Conservation (phyloP, 2,797 vertebrate species). For the Mallotus villosus region DNA sequence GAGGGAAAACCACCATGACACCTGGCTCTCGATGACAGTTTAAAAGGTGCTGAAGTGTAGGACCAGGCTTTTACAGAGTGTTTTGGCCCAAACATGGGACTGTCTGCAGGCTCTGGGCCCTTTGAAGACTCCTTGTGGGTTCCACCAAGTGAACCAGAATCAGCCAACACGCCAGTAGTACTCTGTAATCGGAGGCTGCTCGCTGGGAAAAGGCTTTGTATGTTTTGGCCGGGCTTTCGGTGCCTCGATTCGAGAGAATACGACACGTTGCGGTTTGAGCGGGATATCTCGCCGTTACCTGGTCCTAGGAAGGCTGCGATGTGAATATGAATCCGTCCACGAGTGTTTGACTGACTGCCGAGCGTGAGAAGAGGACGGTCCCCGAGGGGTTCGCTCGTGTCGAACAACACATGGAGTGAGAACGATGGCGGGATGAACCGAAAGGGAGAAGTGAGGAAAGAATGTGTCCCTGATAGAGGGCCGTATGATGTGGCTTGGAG, state of each 20-base stretch:
- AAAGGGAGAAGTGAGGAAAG: neutral
- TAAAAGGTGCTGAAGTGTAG: conserved; percentile 6
- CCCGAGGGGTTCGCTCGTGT: conserved; percentile 18
- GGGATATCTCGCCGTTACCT: conserved; percentile 8
- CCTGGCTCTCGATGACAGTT: conserved; percentile 7
- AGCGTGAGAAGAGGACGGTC: conserved; percentile 20
- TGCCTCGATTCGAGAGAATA: conserved; percentile 7
- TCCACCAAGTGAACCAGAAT: conserved; percentile 9
- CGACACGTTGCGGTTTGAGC: conserved; percentile 7
- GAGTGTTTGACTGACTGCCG: neutral
- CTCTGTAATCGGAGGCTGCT: conserved; percentile 9
- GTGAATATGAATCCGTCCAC: conserved; percentile 6
- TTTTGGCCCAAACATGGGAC: conserved; percentile 8
- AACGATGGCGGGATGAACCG: neutral
- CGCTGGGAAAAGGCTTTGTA: conserved; percentile 10
- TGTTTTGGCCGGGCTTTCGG: conserved; percentile 23
- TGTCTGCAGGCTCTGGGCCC: conserved; percentile 9
- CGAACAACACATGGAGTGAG: conserved; percentile 7
- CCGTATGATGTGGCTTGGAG: neutral
- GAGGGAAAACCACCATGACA: neutral
- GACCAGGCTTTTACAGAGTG: neutral
- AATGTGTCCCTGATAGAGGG: conserved; percentile 15
- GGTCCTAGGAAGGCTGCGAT: neutral
- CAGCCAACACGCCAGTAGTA: conserved; percentile 10
- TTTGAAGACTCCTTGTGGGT: conserved; percentile 15